These are phyloP conservation scores for Dolomedes plantarius DNA, from an alignment of 2,888 invertebrate genomes.

Conservation along the genomic window DNA sequence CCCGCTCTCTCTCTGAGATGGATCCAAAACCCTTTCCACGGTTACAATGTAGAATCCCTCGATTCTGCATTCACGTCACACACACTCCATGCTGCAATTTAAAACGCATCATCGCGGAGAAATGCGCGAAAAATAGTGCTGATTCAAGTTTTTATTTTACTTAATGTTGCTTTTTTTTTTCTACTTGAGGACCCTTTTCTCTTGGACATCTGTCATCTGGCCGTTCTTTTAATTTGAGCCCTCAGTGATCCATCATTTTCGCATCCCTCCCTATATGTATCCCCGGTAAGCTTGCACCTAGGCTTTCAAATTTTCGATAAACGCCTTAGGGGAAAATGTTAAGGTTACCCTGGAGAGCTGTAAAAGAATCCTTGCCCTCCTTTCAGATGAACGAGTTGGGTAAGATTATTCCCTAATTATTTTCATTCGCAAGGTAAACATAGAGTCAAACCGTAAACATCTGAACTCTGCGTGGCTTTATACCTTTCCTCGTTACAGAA, in stretches of 20 bases:
- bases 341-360: too few relatives aligned
- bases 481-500: too few relatives aligned
- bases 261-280: slow-evolving; percentile 13
- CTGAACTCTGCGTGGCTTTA: too few relatives aligned
- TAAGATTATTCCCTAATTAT: too few relatives aligned
- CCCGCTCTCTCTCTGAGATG: background rate
- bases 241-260: slow-evolving; percentile 46
- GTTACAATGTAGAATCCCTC: slow-evolving; percentile 8
- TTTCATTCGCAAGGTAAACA: too few relatives aligned
- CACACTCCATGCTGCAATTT: slow-evolving; percentile 30
- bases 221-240: slow-evolving; percentile 56
- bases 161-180: slow-evolving; percentile 23
- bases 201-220: slow-evolving; percentile 48
- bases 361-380: too few relatives aligned
- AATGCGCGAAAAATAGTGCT: slow-evolving; percentile 46
- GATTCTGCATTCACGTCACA: slow-evolving; percentile 46
- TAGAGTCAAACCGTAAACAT: too few relatives aligned
- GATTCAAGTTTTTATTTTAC: slow-evolving; percentile 23
- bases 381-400: too few relatives aligned
- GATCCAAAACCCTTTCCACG: slow-evolving; percentile 1
- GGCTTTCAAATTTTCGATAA: slow-evolving; percentile 13
- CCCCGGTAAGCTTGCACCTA: background rate
- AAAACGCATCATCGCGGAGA: slow-evolving; percentile 35
- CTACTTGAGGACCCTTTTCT: background rate
- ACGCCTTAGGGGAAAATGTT: background rate